A percentile compares a stretch with the other conserved stretches of the same genome.
Conservation (phyloP, 2,113 vertebrate species). For the Vireo altiloquus region DNA sequence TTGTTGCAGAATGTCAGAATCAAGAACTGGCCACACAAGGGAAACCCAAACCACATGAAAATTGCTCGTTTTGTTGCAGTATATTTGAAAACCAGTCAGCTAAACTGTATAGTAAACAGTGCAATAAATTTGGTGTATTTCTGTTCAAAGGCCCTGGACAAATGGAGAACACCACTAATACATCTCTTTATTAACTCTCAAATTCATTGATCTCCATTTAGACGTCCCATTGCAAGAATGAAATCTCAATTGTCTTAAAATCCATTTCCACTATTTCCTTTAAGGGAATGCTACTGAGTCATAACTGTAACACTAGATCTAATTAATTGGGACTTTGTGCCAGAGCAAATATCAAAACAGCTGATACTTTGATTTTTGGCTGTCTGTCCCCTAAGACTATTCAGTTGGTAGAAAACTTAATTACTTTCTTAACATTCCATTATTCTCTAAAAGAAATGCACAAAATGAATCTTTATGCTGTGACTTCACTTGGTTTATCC, state of each 20-base stretch:
- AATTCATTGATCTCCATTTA: not conserved
- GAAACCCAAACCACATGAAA: not conserved
- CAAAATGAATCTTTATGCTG: not conserved
- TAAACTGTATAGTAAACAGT: not conserved
- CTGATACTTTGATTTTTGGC: not conserved
- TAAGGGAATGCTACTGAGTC: not conserved
- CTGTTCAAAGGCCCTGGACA: not conserved
- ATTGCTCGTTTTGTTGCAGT: not conserved
- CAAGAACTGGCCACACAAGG: not conserved
- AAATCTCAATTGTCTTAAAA: not conserved
- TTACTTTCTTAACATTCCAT: not conserved
- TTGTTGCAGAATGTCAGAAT: not conserved
- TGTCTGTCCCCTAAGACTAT: not conserved
- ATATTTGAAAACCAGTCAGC: not conserved
- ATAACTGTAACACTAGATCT: not conserved
- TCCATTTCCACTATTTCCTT: not conserved
- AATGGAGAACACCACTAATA: not conserved
- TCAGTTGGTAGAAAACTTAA: not conserved
- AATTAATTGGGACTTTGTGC: not conserved
- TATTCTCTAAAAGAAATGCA: not conserved
- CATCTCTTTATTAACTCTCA: not conserved
- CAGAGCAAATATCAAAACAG: not conserved
- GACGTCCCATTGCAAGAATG: not conserved
- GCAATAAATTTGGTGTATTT: not conserved
- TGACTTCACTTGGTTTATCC: not conserved